phyloP scores from a whole-genome alignment of 2,888 invertebrate species.

The Polymixis lichenea region DNA sequence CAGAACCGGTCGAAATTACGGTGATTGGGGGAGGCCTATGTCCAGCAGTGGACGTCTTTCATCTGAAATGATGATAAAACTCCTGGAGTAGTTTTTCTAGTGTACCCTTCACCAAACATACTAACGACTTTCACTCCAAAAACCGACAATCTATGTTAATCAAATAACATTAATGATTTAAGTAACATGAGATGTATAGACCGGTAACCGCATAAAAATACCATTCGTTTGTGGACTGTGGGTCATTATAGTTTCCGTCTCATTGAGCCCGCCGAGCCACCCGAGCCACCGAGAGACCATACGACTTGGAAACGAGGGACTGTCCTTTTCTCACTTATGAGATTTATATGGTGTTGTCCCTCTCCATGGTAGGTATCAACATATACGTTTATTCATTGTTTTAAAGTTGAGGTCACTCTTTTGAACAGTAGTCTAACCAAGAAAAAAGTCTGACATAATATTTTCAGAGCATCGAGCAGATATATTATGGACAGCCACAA shows the following conservation, averaged over 20 bases:
- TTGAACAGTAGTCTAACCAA: background rate
- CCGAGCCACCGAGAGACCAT: constrained; percentile 41
- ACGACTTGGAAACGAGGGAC: constrained; percentile 35
- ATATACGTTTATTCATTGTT: background rate
- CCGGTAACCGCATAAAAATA: constrained; percentile 62
- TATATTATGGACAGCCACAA: no score
- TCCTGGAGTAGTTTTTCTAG: background rate
- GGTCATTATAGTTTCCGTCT: constrained; percentile 68
- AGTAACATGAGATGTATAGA: constrained; percentile 30
- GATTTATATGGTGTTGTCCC: background rate
- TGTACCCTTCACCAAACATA: background rate
- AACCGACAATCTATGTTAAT: constrained; percentile 10
- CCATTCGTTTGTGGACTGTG: constrained; percentile 60
- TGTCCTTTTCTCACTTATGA: constrained; percentile 29
- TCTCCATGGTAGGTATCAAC: background rate
- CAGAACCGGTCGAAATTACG: no score
- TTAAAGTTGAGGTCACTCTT: constrained; percentile 1
- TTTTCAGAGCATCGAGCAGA: no score
- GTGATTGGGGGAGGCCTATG: no score
- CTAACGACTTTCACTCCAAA: background rate
- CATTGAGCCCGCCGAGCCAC: constrained; percentile 61
- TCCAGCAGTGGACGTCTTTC: no score
- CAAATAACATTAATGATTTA: constrained; percentile 29
- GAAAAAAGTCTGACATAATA: background rate
- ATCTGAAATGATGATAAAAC: no score